Base-by-base conservation (phyloP, 2,888 invertebrate species). In the Pycnomerus fuliginosus region DNA sequence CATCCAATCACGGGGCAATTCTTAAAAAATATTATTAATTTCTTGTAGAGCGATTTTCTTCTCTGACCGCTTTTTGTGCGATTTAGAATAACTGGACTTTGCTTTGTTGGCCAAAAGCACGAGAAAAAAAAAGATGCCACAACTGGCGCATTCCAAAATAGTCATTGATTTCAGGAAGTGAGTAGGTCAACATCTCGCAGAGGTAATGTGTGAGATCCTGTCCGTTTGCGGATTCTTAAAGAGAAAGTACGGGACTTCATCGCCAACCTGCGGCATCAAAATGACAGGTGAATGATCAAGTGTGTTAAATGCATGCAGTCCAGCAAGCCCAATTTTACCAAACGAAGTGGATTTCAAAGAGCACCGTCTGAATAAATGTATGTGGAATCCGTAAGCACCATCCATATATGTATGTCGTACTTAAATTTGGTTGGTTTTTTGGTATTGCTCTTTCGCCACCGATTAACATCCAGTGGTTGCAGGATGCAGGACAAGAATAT, bases 251-350 rank as follows among this genome's bases (percentile, higher is more conserved):
- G 28, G 13, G 27, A 8, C 20, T 20, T 4, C 20, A 20, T 28
- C 3, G 10, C 28, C 20, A 10, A 16, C 11, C 20, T n/a, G n/a
- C n/a, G n/a, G n/a, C n/a, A 38, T 23, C 30, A 15, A 3, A 24
- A 41, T 14, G 34, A 34, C 41, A 41, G 42, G 28, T 43, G 41
- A 41, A 41, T 15, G 33, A 40, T 32, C 40, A 40, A 32, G 32
- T 41, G 41, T 29, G 41, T 29, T 41, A 41, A 41, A 41, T 41
- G 42, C 24, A 42, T 20, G 31, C 30, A n/a, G 30, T 25, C 25
- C 23, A 31, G 17, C 31, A 31, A 12, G 27, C 36, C 37, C 29
- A 37, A 29, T 37, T 37, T 16, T 13, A 8, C n/a, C n/a, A n/a
- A 20, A 31, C 22, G 31, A 12, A 3, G 24, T 13, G n/a, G 3